Percentiles rank a stretch among this genome's conserved stretches.
Conservation (phyloP, 2,113 vertebrate genomes). For the Dolichotis patagonum region DNA sequence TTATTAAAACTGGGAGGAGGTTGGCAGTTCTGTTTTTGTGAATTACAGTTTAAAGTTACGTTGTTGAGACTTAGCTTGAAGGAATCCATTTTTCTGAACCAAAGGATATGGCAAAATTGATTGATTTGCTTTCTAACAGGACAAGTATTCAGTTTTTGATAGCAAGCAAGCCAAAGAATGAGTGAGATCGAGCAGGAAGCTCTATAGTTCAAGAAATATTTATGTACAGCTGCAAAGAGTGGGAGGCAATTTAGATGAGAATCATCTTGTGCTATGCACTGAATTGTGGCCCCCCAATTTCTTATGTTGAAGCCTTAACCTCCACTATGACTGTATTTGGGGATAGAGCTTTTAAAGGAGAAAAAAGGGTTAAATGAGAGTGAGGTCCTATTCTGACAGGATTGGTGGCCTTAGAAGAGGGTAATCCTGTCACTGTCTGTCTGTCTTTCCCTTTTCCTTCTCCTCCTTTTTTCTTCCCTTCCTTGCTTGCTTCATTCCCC, state of each 20-base stretch:
- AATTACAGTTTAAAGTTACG: neutral
- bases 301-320: neutral
- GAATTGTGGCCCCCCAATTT: neutral
- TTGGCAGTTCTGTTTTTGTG: neutral
- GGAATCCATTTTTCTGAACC: neutral
- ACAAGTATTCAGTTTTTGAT: constrained; percentile 14
- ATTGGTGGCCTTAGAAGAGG: neutral
- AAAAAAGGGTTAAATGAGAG: neutral
- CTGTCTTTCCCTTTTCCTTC: too few species aligned
- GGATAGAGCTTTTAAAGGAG: neutral
- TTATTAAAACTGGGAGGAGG: neutral
- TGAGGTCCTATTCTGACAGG: neutral
- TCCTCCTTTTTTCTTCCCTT: too few species aligned
- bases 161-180: neutral
- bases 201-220: constrained; percentile 58
- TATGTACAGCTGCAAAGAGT: neutral
- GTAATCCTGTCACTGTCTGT: neutral
- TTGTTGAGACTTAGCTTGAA: neutral
- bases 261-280: neutral
- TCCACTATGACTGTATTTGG: neutral
- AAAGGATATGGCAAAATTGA: neutral
- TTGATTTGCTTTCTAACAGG: constrained; percentile 43
- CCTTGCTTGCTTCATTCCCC: neutral
- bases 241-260: neutral
- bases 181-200: neutral